phyloP scores from a whole-genome alignment of 2,797 vertebrate species.

The Enteromius anoplus region DNA sequence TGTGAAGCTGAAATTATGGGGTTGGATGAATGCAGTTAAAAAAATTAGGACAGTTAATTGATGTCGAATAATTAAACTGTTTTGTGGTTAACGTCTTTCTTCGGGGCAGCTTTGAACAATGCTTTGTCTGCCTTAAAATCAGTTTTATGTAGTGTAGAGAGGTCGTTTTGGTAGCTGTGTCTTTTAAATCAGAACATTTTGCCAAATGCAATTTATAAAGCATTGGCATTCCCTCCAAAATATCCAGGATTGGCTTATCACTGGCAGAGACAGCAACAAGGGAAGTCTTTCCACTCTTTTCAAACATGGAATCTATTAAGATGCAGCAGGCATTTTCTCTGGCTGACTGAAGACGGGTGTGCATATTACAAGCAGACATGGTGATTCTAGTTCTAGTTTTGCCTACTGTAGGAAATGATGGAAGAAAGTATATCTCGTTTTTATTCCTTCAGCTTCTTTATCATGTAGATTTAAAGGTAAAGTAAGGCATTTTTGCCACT shows the following conservation, averaged over 20 bases:
- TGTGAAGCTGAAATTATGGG: conserved; percentile 5
- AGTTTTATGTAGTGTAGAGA: not conserved
- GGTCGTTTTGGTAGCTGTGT: not conserved
- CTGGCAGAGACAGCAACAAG: conserved; percentile 8
- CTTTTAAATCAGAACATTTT: conserved; percentile 6
- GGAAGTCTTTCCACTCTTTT: not conserved
- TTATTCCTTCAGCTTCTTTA: not conserved
- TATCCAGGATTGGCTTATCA: conserved; percentile 16
- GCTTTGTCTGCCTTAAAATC: conserved; percentile 5
- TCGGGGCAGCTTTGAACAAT: not conserved
- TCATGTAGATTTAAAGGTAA: not conserved
- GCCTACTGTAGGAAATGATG: not conserved
- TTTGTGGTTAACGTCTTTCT: not conserved
- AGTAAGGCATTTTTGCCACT: not conserved
- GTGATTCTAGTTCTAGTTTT: not conserved
- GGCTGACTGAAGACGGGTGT: conserved; percentile 4
- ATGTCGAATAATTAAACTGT: not conserved
- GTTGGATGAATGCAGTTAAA: not conserved
- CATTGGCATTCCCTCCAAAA: conserved; percentile 13
- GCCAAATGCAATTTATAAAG: not conserved
- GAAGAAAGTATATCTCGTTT: not conserved
- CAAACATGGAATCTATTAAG: conserved; percentile 20
- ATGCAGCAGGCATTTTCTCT: conserved; percentile 12
- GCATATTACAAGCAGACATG: not conserved
- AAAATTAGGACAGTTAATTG: not conserved